A percentile compares a stretch with the other conserved stretches of the same genome.
These are phyloP conservation scores for Acanthosepion esculentum DNA, from an alignment of 2,888 invertebrate genomes.

Conservation along the genomic window DNA sequence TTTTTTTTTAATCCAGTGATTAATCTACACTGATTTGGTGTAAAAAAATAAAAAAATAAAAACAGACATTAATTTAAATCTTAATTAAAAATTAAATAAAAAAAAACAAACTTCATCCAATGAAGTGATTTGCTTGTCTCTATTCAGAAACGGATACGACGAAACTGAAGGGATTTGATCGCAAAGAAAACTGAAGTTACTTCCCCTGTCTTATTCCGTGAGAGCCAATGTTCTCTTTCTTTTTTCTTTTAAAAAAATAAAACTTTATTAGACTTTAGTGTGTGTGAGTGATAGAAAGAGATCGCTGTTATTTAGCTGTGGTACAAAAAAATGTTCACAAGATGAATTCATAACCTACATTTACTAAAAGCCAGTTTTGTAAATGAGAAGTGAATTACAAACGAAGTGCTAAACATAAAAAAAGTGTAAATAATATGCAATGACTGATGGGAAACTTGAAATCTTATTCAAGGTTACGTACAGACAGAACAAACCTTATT, in stretches of 20 bases:
- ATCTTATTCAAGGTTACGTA: background rate
- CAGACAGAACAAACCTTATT: background rate
- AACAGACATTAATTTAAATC: no score
- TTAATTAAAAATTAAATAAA: no score
- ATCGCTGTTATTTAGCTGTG: background rate
- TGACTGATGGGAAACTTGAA: background rate
- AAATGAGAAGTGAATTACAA: background rate
- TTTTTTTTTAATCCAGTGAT: no score
- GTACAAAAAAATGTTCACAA: background rate
- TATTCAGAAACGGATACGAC: no score
- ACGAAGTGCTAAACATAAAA: background rate
- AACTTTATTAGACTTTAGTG: no score
- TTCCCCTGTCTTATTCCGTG: background rate
- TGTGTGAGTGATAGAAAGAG: background rate
- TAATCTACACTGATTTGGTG: no score
- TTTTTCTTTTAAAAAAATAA: no score
- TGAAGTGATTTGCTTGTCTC: no score
- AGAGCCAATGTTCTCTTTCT: no score
- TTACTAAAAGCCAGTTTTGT: background rate
- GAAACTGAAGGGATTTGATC: background rate
- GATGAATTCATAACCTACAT: background rate
- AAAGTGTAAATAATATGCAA: background rate
- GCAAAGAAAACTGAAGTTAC: background rate
- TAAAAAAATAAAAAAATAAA: no score
- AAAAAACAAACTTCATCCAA: no score